Evolutionary conservation across 2,888 invertebrate genomes (phyloP).

Genomic region (Nemotelus pantherinus): DNA sequence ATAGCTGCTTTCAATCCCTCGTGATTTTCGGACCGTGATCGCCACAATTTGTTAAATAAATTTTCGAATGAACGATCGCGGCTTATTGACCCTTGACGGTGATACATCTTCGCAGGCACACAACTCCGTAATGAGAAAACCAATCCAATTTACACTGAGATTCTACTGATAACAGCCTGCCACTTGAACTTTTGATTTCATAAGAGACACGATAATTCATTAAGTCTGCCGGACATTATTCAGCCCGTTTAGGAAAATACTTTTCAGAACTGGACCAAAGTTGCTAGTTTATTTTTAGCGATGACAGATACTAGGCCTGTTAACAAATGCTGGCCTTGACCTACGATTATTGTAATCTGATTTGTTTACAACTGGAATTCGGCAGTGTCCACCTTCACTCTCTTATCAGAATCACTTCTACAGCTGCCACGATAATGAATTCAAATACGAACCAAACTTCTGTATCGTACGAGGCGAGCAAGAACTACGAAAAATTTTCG

Average conservation of each 20-base stretch:
- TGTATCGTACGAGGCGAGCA: too few relatives aligned
- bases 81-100: conserved; percentile 55
- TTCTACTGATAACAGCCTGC: not conserved
- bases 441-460: too few relatives aligned
- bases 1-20: conserved; percentile 63
- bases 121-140: not conserved
- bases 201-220: conserved; percentile 26
- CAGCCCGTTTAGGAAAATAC: not conserved
- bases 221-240: conserved; percentile 12
- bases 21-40: conserved; percentile 61
- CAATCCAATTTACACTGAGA: not conserved
- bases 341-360: too few relatives aligned
- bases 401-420: too few relatives aligned
- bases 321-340: conserved; percentile 29
- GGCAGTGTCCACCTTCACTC: too few relatives aligned
- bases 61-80: conserved; percentile 64
- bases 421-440: too few relatives aligned
- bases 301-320: conserved; percentile 36
- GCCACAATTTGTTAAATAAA: conserved; percentile 61
- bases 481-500: too few relatives aligned
- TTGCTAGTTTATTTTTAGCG: conserved; percentile 47
- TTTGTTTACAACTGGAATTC: too few relatives aligned
- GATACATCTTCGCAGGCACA: conserved; percentile 56
- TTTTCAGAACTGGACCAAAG: not conserved
- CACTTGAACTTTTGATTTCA: conserved; percentile 22